A percentile compares a stretch with the other conserved stretches of the same genome.
phyloP scores from a whole-genome alignment of 2,113 vertebrate species.

The Cynoglossus semilaevis region DNA sequence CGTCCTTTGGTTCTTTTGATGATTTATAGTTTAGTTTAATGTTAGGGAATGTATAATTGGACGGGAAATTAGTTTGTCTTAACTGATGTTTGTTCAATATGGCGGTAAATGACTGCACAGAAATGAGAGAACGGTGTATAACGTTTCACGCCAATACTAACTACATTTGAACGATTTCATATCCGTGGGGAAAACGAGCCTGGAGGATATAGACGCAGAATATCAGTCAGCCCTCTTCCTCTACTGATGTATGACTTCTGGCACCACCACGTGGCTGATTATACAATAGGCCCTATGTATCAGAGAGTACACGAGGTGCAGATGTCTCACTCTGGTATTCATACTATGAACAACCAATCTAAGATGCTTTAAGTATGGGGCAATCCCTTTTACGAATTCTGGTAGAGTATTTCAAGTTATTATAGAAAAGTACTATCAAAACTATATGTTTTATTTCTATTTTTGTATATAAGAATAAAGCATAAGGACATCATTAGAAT shows the following conservation, averaged over 20 bases:
- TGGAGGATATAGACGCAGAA: background rate
- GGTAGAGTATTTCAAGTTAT: no score
- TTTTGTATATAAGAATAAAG: no score
- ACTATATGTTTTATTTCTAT: no score
- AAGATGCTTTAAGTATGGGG: background rate
- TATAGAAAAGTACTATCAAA: no score
- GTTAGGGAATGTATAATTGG: no score
- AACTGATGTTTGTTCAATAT: no score
- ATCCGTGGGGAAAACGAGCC: background rate
- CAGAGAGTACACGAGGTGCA: background rate
- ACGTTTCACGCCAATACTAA: background rate
- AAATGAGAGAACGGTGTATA: background rate
- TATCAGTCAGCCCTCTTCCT: background rate
- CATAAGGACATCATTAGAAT: no score
- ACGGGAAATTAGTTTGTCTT: no score
- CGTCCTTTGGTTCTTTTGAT: no score
- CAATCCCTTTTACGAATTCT: background rate
- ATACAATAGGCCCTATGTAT: background rate
- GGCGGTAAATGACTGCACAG: background rate
- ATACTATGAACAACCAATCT: background rate
- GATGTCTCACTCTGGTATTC: constrained; percentile 29
- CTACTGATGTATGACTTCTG: constrained; percentile 31
- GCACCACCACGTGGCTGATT: constrained; percentile 53
- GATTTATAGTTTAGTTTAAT: no score
- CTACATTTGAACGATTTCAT: background rate